Evolutionary conservation across 2,888 invertebrate species (phyloP).

Genomic region (Melinopterus prodromus): DNA sequence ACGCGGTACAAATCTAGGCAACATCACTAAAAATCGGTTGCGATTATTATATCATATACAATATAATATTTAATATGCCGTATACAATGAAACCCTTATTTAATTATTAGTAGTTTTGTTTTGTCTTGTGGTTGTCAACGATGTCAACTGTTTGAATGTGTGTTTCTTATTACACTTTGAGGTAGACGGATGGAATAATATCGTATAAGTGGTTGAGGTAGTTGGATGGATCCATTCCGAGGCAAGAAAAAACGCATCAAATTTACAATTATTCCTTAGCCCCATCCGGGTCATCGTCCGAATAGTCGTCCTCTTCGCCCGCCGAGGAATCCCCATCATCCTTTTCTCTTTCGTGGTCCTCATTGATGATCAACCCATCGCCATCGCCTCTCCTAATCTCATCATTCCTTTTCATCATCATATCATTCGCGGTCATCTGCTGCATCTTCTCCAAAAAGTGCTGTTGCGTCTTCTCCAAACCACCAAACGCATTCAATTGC

Average conservation of each 20-base stretch:
- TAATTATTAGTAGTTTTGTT: slow-evolving; percentile 36
- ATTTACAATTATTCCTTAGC: slow-evolving; percentile 49
- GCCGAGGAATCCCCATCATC: slow-evolving; percentile 65
- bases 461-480: slow-evolving; percentile 61
- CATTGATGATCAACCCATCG: slow-evolving; percentile 65
- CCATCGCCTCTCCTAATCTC: slow-evolving; percentile 62
- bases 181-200: slow-evolving; percentile 62
- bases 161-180: slow-evolving; percentile 51
- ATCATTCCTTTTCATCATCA: slow-evolving; percentile 65
- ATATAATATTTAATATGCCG: slow-evolving; percentile 47
- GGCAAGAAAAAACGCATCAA: slow-evolving; percentile 11
- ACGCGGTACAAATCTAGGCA: slow-evolving; percentile 53
- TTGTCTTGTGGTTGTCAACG: slow-evolving; percentile 37
- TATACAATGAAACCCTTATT: slow-evolving; percentile 62
- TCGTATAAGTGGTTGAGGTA: slow-evolving; percentile 64
- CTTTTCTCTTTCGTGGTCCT: slow-evolving; percentile 56
- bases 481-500: slow-evolving; percentile 73
- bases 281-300: slow-evolving; percentile 62
- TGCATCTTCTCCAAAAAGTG: slow-evolving; percentile 72
- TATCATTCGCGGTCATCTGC: slow-evolving; percentile 65
- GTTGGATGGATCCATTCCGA: slow-evolving; percentile 72
- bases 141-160: slow-evolving; percentile 39
- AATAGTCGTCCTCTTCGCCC: slow-evolving; percentile 65
- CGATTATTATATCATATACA: slow-evolving; percentile 15
- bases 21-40: slow-evolving; percentile 37